A percentile compares a stretch with the other conserved stretches of the same genome.
These are phyloP conservation scores for Hirtodrosophila cameraria DNA, from an alignment of 2,888 invertebrate species.

Conservation along the genomic window DNA sequence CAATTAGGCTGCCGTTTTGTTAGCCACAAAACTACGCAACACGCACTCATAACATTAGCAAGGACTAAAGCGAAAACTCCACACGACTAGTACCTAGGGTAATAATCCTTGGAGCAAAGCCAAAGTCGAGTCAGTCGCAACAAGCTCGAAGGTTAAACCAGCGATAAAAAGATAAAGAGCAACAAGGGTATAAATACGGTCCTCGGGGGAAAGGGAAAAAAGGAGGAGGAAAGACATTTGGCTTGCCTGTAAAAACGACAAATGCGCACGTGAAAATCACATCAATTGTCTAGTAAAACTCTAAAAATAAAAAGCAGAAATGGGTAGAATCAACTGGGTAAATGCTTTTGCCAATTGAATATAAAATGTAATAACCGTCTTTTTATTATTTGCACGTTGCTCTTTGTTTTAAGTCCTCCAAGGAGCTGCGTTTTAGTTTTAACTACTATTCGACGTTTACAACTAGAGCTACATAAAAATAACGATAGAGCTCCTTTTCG, in stretches of 20 bases:
- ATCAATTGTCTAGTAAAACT: slow-evolving; percentile 72
- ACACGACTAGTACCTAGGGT: slow-evolving; percentile 26
- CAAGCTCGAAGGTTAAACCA: slow-evolving; percentile 67
- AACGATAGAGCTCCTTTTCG: too few relatives aligned
- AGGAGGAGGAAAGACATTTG: slow-evolving; percentile 1
- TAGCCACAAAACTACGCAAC: slow-evolving; percentile 63
- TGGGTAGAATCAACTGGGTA: slow-evolving; percentile 5
- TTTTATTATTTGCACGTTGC: slow-evolving; percentile 77
- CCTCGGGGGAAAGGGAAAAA: not conserved
- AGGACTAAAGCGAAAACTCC: not conserved
- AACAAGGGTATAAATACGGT: slow-evolving; percentile 5
- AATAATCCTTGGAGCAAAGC: slow-evolving; percentile 43
- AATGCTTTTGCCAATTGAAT: slow-evolving; percentile 71
- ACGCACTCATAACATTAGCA: slow-evolving; percentile 72
- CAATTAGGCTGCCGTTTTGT: slow-evolving; percentile 74
- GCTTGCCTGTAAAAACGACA: slow-evolving; percentile 51
- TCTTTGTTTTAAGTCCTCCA: slow-evolving; percentile 18
- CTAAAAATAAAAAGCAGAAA: slow-evolving; percentile 43
- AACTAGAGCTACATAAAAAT: slow-evolving; percentile 50
- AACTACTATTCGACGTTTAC: slow-evolving; percentile 42
- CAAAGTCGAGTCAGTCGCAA: slow-evolving; percentile 40
- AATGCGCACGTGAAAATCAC: slow-evolving; percentile 78
- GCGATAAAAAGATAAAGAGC: slow-evolving; percentile 73
- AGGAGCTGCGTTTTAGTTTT: slow-evolving; percentile 41
- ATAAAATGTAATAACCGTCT: slow-evolving; percentile 76